Percentiles rank a stretch among this genome's conserved stretches.
Evolutionary conservation across 2,797 vertebrate species (phyloP).

Genomic region (Arnoldichthys spilopterus): DNA sequence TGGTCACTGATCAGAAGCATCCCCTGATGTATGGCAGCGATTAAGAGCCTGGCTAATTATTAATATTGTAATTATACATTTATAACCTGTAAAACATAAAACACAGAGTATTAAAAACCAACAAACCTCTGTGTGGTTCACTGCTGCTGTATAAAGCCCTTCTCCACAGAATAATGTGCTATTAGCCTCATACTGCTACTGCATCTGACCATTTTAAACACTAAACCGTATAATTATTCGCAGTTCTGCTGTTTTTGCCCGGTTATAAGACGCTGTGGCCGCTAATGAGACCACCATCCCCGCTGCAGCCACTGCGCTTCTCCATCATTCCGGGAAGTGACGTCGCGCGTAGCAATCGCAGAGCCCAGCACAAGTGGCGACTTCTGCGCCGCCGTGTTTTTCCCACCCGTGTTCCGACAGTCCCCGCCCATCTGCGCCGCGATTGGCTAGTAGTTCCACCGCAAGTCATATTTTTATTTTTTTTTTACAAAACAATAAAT

Average conservation of each 20-base stretch:
- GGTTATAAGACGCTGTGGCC: too few species aligned
- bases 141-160: background rate
- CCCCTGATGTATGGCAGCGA: too few species aligned
- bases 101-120: background rate
- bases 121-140: background rate
- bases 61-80: background rate
- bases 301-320: too few species aligned
- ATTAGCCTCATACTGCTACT: background rate
- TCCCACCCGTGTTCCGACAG: background rate
- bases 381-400: background rate
- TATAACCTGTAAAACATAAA: background rate
- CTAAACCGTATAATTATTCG: background rate
- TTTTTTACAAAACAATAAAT: too few species aligned
- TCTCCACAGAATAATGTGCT: background rate
- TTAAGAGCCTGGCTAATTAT: background rate
- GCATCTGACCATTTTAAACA: too few species aligned
- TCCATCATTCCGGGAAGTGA: constrained; percentile 15
- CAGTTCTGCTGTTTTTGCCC: background rate
- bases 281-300: background rate
- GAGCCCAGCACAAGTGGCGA: constrained; percentile 37
- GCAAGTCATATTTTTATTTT: too few species aligned
- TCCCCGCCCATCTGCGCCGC: background rate
- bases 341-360: constrained; percentile 16
- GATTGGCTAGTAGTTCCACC: background rate
- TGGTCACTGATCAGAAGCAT: too few species aligned